Base-by-base conservation (phyloP, 2,113 vertebrate species). In the Coryphaenoides rupestris region DNA sequence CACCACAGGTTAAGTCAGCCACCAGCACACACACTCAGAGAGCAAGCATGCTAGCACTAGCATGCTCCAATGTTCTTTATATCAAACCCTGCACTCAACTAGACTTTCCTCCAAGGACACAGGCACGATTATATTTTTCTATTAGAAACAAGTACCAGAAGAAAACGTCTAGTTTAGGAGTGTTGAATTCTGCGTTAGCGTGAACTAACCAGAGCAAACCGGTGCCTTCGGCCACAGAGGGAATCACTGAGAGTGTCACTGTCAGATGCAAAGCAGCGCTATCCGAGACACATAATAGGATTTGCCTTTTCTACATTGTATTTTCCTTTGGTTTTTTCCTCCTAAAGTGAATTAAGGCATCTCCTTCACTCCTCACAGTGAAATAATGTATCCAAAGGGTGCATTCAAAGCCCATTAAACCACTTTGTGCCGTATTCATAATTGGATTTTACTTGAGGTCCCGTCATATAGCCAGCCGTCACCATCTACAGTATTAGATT, bases 401-500 rank as follows among this genome's bases (percentile, higher is more conserved):
- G 64, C 76, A 74, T 85, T 74, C 55, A 70, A 84, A 67, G 84
- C 80, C 56, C 77, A 77, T 82, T 83, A 73, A 84, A 74, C 77
- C 79, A 81, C 80, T 80, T 84, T 81, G 77, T 74, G 68, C 72
- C 60, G 66, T 65, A 60, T 78, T 82, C 79, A 72, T 88, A 88
- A 90, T 87, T 76, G 72, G 80, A 89, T 89, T 88, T 82, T 76
- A 79, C 77, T 68, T 78, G 59, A 65, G 75, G 60, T 78, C 82
- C 60, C 69, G 80, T 83, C 73, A 81, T 80, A 86, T 68, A 73
- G 76, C 77, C 23, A 74, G 69, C 78, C 70, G 24, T 88, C 80
- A 83, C 73, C 84, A 81, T 87, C 79, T 84, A 66, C 63, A 77
- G 70, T 86, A 86, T 85, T 87, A 76, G 79, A 85, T 89, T 89